Evolutionary conservation across 2,797 vertebrate species (phyloP), one percentile per base, ranked within the genome.

Genomic region (Falco novaeseelandiae): DNA sequence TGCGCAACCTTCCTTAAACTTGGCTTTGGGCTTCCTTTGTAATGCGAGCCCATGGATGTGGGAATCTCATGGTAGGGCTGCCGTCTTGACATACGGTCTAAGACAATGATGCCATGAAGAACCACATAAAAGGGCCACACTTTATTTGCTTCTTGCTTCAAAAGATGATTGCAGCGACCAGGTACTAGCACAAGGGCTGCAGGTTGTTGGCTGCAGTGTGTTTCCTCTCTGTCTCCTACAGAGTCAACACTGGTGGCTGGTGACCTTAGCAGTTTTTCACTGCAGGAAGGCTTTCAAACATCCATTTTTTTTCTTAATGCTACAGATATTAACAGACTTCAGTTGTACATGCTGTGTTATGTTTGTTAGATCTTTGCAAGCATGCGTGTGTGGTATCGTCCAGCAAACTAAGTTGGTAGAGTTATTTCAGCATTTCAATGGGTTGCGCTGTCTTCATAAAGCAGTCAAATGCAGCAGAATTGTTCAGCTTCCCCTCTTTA

Each of bases 381-480:
- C 3, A 2, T 1, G 0, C n/a, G 13, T 67, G 5, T 32, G 4
- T 20, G 19, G 30, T 61, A 14, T 44, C 0, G 1, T 14, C 54
- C 5, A 0, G 6, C 19, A 51, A 42, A 22, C 18, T 86, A 69
- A 72, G 34, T 6, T 63, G 36, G 22, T 38, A 2, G 62, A 48
- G 14, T 51, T 79, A 32, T 67, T 83, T 76, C 59, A 62, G 49
- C 38, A 19, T 52, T 87, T 71, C 40, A 30, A 12, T 57, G 40
- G 32, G 14, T 54, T 36, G 16, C 23, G 36, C 13, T 69, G 46
- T 44, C 23, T 87, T 62, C 70, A 7, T 46, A 58, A 87, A 87
- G 49, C 10, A 79, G 27, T 14, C 10, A 55, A 6, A 21, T 16
- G 2, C 3, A 2, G 27, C 6, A 46, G 8, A 67, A 7, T 82